Percentiles rank a stretch among this genome's conserved stretches.
Conservation (phyloP, 2,797 vertebrate genomes). For the Acridotheres tristis region DNA sequence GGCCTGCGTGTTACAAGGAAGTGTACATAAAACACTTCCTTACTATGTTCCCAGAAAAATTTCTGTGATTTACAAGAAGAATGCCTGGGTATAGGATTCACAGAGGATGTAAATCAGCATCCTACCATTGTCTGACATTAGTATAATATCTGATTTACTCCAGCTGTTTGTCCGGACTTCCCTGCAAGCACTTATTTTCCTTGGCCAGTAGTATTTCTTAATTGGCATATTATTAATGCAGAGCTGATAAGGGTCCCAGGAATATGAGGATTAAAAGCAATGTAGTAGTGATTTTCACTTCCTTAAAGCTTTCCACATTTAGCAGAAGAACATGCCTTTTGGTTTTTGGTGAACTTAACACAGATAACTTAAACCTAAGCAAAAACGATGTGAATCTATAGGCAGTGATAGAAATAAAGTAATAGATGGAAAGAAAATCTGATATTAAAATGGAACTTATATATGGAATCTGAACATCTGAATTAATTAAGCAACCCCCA, state of each 20-base stretch:
- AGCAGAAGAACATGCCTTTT: not conserved
- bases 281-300: not conserved
- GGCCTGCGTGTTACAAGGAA: not conserved
- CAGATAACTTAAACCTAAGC: not conserved
- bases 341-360: not conserved
- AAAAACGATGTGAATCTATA: not conserved
- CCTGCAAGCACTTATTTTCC: not conserved
- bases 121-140: constrained; percentile 12
- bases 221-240: not conserved
- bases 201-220: constrained; percentile 10
- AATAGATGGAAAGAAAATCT: not conserved
- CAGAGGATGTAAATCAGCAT: constrained; percentile 23
- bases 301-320: not conserved
- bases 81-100: not conserved
- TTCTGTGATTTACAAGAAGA: constrained; percentile 24
- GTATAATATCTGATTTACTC: constrained; percentile 39
- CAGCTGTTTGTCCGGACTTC: not conserved
- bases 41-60: not conserved
- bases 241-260: not conserved
- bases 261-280: not conserved
- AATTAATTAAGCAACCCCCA: not conserved
- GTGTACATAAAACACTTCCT: constrained; percentile 7
- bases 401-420: not conserved
- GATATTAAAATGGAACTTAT: not conserved
- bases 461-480: not conserved